These are phyloP conservation scores for Ellobium chinense DNA, from an alignment of 2,888 invertebrate species.

Conservation along the genomic window DNA sequence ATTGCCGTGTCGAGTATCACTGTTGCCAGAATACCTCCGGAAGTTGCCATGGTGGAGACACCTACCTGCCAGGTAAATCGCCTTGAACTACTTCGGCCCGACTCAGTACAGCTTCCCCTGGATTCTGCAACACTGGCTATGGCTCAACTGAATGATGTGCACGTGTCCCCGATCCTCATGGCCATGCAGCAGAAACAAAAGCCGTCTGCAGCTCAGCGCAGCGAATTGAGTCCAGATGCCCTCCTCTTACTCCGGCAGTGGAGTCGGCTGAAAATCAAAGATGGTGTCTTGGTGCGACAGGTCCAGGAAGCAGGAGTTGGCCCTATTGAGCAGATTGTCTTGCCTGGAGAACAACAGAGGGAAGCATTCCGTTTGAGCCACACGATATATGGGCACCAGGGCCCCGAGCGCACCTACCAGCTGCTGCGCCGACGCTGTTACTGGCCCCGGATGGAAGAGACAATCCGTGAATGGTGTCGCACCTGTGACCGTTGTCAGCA, in stretches of 20 bases:
- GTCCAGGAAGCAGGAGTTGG: background rate
- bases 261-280: background rate
- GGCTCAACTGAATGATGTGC: too few species aligned
- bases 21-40: background rate
- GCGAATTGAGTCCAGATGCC: too few species aligned
- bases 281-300: background rate
- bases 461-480: slow-evolving; percentile 44
- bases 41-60: too few species aligned
- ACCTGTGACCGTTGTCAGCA: slow-evolving; percentile 51
- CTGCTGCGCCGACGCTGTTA: slow-evolving; percentile 50
- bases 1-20: background rate
- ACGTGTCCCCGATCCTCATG: too few species aligned
- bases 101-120: too few species aligned
- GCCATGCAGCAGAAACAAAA: too few species aligned
- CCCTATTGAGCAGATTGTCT: background rate
- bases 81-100: too few species aligned
- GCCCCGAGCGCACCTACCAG: slow-evolving; percentile 47
- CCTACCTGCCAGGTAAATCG: too few species aligned
- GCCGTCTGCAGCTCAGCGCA: too few species aligned
- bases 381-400: slow-evolving; percentile 48
- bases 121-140: too few species aligned
- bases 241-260: too few species aligned
- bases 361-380: slow-evolving; percentile 18
- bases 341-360: background rate
- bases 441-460: slow-evolving; percentile 52